Evolutionary conservation across 2,888 invertebrate genomes (phyloP).

Genomic region (Oxystoma pomonae): DNA sequence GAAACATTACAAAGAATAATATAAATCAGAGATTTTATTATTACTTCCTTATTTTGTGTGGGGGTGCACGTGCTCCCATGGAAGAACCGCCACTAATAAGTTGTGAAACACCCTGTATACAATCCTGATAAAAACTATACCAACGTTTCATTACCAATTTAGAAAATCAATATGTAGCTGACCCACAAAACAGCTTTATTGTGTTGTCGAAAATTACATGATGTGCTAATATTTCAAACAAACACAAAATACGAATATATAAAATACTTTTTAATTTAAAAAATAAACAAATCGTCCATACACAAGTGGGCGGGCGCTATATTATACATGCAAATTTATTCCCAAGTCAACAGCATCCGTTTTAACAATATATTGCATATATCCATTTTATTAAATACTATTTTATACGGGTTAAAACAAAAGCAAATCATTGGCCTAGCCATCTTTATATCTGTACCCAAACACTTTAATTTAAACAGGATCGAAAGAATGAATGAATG

Average conservation of each 20-base stretch:
- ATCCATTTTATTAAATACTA: background rate
- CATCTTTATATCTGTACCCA: too few species aligned
- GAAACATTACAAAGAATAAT: too few species aligned
- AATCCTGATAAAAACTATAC: background rate
- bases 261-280: background rate
- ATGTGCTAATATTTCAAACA: background rate
- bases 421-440: too few species aligned
- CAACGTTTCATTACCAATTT: background rate
- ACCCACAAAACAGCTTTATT: background rate
- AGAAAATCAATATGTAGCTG: background rate
- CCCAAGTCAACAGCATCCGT: background rate
- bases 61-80: too few species aligned
- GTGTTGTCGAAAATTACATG: too few species aligned
- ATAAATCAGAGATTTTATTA: too few species aligned
- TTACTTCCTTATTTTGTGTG: too few species aligned
- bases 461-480: too few species aligned
- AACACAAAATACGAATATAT: background rate
- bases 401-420: background rate
- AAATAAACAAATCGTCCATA: background rate
- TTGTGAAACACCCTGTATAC: background rate
- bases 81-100: too few species aligned
- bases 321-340: background rate
- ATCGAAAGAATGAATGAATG: too few species aligned
- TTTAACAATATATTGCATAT: too few species aligned
- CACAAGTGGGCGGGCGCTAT: background rate